Percentiles rank a stretch among this genome's conserved stretches.
Conservation (phyloP, 1,140 invertebrate genomes). For the Dendrolimus punctatus region DNA sequence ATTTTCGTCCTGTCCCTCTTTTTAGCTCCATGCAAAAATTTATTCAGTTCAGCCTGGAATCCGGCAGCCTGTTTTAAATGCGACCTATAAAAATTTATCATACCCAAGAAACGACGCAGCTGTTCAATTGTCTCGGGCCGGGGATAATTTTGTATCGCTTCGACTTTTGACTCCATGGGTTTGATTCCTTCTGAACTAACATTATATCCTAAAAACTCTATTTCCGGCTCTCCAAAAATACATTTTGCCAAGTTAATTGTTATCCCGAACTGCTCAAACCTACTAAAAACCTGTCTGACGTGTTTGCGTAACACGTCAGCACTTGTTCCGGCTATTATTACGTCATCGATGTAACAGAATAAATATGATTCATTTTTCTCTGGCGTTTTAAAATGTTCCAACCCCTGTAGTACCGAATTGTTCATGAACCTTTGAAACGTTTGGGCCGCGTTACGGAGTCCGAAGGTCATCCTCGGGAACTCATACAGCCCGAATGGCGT, state of each 20-base stretch:
- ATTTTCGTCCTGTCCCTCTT: too few species aligned
- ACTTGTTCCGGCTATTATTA: constrained; percentile 5
- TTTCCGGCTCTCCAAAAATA: constrained; percentile 3
- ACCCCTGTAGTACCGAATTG: constrained; percentile 1
- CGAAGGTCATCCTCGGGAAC: too few species aligned
- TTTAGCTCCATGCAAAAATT: constrained; percentile 8
- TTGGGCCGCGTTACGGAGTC: too few species aligned
- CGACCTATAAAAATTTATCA: constrained; percentile 10
- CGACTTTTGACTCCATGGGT: constrained; percentile 3
- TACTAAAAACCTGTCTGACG: constrained; percentile 3
- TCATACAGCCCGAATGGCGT: too few species aligned
- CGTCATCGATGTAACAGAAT: constrained; percentile 18
- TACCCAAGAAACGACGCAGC: constrained; percentile 9
- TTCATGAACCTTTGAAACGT: constrained; percentile 13
- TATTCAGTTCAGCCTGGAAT: constrained; percentile 6
- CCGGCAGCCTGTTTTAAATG: constrained; percentile 1
- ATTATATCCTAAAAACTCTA: constrained; percentile 9
- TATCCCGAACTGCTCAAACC: constrained; percentile 6
- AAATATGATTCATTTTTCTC: too few species aligned
- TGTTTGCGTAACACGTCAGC: neutral
- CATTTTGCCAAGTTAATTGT: constrained; percentile 11
- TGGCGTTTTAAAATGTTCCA: too few species aligned
- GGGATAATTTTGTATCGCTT: constrained; percentile 5
- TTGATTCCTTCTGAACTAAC: constrained; percentile 4
- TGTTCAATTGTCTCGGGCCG: constrained; percentile 5